phyloP scores from a whole-genome alignment of 2,888 invertebrate species.

The Dichetophora obliterata region DNA sequence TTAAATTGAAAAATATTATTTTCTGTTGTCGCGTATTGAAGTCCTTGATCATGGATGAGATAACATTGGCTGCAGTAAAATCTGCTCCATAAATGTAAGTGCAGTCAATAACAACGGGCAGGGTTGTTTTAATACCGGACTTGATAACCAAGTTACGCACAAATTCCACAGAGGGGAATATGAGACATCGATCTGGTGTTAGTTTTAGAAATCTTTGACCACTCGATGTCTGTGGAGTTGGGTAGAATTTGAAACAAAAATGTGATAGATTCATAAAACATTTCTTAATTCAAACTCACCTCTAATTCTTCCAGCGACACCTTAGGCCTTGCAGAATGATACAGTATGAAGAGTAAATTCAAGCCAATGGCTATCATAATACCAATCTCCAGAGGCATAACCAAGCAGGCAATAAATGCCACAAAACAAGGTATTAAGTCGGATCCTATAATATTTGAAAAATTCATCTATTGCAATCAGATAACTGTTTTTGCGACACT shows the following conservation, averaged over 20 bases:
- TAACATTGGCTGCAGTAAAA: conserved; percentile 86
- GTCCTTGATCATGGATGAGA: conserved; percentile 80
- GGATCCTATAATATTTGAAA: conserved; percentile 74
- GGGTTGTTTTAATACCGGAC: conserved; percentile 74
- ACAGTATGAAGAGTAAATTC: conserved; percentile 86
- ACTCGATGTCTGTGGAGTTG: conserved; percentile 71
- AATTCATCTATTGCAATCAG: not conserved
- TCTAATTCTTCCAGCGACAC: conserved; percentile 83
- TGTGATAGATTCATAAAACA: not conserved
- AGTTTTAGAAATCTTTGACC: conserved; percentile 84
- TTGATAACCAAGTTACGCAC: conserved; percentile 87
- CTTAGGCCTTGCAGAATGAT: conserved; percentile 89
- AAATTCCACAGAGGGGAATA: conserved; percentile 93
- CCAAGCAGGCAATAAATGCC: conserved; percentile 88
- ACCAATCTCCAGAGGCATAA: conserved; percentile 87
- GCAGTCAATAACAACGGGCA: conserved; percentile 88
- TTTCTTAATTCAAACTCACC: conserved; percentile 67
- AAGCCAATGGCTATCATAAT: conserved; percentile 86
- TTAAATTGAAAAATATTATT: conserved; percentile 86
- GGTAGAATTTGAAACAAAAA: not conserved
- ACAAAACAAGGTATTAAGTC: conserved; percentile 87
- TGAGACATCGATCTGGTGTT: conserved; percentile 88
- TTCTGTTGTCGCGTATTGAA: conserved; percentile 81
- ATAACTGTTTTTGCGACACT: conserved; percentile 65
- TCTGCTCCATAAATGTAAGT: conserved; percentile 90